Evolutionary conservation across 2,113 vertebrate species (phyloP).

Genomic region (Xenopus tropicalis): DNA sequence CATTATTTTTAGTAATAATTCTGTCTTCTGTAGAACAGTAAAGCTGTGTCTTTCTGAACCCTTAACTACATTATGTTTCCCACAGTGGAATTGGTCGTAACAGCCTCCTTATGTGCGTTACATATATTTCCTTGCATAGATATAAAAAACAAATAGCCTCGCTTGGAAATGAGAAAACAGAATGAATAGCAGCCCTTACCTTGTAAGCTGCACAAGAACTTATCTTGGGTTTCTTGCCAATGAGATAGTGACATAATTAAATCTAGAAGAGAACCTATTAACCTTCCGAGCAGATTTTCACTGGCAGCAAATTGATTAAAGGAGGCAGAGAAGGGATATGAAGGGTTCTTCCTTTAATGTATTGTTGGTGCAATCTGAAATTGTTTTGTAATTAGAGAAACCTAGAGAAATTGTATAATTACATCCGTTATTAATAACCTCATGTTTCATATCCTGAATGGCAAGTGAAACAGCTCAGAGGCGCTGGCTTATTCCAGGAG

Average conservation of each 20-base stretch:
- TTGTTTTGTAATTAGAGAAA: conserved; percentile 65
- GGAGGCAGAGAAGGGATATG: conserved; percentile 57
- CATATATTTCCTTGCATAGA: conserved; percentile 42
- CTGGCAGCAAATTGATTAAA: conserved; percentile 61
- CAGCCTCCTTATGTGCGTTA: not conserved
- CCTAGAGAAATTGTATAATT: conserved; percentile 60
- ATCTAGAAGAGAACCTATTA: conserved; percentile 58
- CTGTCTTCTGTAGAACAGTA: not conserved
- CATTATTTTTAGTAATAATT: not conserved
- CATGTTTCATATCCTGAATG: conserved; percentile 40
- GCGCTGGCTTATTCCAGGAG: conserved; percentile 15
- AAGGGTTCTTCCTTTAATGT: conserved; percentile 51
- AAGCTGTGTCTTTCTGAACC: not conserved
- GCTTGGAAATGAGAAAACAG: conserved; percentile 43
- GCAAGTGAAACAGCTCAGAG: conserved; percentile 51
- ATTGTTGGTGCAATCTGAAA: conserved; percentile 59
- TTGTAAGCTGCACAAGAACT: conserved; percentile 50
- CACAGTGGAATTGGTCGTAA: not conserved
- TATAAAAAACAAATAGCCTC: conserved; percentile 43
- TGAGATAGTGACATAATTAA: conserved; percentile 63
- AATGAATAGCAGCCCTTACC: conserved; percentile 56
- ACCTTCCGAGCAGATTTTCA: conserved; percentile 60
- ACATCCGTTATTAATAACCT: conserved; percentile 60
- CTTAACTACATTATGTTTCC: not conserved
- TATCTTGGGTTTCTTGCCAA: conserved; percentile 56